A percentile compares a stretch with the other conserved stretches of the same genome.
Conservation (phyloP, 2,888 invertebrate species). For the Baccha elongata region DNA sequence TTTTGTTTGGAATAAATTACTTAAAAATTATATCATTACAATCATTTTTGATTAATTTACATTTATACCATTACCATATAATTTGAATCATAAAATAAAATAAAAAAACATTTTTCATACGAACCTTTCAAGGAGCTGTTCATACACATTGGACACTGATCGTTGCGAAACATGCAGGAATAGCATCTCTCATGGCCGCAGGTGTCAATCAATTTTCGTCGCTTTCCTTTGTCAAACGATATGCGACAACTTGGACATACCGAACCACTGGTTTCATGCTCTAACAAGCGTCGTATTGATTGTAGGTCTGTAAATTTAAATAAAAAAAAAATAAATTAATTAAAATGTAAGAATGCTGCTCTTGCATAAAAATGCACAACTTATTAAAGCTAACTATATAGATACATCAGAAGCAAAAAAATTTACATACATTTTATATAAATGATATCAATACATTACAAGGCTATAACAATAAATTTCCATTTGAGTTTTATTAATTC, state of each 20-base stretch:
- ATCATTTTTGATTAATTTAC: no score
- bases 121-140: conserved; percentile 82
- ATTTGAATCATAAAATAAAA: no score
- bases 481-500: conserved; percentile 52
- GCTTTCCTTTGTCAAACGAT: conserved; percentile 98
- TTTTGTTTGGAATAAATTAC: no score
- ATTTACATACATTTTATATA: conserved; percentile 36
- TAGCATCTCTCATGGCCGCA: conserved; percentile 98
- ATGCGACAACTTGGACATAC: conserved; percentile 94
- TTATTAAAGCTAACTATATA: not conserved
- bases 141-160: conserved; percentile 93
- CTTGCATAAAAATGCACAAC: conserved; percentile 12
- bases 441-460: conserved; percentile 50
- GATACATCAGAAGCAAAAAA: not conserved
- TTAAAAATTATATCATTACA: no score
- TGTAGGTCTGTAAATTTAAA: conserved; percentile 90
- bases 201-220: conserved; percentile 95
- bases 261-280: conserved; percentile 88
- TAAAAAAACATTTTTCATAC: conserved; percentile 57
- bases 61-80: no score
- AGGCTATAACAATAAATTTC: conserved; percentile 61
- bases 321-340: conserved; percentile 19
- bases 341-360: conserved; percentile 46
- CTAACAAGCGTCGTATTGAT: conserved; percentile 90
- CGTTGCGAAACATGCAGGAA: conserved; percentile 96